These are phyloP conservation scores for Epinotia bilunana DNA, from an alignment of 2,888 invertebrate species.

Conservation along the genomic window DNA sequence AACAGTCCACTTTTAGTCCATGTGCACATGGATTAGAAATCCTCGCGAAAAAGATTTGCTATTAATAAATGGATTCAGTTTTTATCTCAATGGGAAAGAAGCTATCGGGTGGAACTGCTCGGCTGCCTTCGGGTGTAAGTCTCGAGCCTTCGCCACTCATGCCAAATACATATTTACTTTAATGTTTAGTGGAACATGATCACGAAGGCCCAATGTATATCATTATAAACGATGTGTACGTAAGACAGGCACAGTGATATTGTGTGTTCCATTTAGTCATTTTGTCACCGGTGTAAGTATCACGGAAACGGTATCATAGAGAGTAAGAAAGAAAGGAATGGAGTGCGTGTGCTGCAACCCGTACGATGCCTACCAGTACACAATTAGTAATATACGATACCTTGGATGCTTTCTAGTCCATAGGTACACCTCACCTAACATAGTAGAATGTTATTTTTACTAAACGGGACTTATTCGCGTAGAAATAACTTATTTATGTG, in stretches of 20 bases:
- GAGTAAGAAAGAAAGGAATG: too few species aligned
- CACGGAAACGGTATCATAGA: background rate
- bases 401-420: too few species aligned
- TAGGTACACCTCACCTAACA: too few species aligned
- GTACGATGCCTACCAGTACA: too few species aligned
- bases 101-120: conserved; percentile 23
- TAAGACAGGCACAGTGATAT: background rate
- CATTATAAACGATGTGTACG: background rate
- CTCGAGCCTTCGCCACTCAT: conserved; percentile 7
- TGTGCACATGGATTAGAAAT: conserved; percentile 8
- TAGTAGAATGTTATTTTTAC: too few species aligned
- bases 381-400: too few species aligned
- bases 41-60: background rate
- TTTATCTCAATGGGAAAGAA: conserved; percentile 3
- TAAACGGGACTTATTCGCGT: too few species aligned
- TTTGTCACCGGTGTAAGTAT: background rate
- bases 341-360: too few species aligned
- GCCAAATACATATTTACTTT: background rate
- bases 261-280: too few species aligned
- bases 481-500: too few species aligned
- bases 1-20: too few species aligned
- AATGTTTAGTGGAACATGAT: background rate
- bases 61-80: conserved; percentile 29
- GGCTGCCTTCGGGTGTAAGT: conserved; percentile 12
- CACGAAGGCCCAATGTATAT: background rate